Percentiles rank a stretch among this genome's conserved stretches.
These are phyloP conservation scores for Panagrolaimus sp. DNA, from an alignment of 1,140 invertebrate genomes.

Conservation along the genomic window DNA sequence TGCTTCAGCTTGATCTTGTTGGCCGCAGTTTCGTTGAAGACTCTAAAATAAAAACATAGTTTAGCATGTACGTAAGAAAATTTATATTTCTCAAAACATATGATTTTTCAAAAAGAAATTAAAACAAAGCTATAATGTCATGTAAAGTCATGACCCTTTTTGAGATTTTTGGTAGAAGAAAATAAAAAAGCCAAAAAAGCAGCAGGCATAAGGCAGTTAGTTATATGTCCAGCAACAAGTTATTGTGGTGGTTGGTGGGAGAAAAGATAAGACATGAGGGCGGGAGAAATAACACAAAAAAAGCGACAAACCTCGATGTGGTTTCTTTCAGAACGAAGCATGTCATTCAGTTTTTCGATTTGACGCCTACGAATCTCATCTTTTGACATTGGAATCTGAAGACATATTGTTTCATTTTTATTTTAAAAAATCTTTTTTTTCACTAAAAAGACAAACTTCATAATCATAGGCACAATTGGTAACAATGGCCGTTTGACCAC, in stretches of 20 bases:
- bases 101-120: too few relatives aligned
- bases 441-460: not conserved
- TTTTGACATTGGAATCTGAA: conserved; percentile 7
- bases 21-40: not conserved
- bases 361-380: conserved; percentile 5
- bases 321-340: conserved; percentile 4
- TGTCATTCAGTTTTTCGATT: conserved; percentile 10
- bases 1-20: not conserved
- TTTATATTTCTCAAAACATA: too few relatives aligned
- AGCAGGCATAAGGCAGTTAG: too few relatives aligned
- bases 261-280: conserved; percentile 8
- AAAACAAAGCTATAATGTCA: too few relatives aligned
- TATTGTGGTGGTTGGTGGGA: not conserved
- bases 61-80: too few relatives aligned
- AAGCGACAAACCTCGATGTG: conserved; percentile 6
- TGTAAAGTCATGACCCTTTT: too few relatives aligned
- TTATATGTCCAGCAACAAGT: not conserved
- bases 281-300: not conserved
- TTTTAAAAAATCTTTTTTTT: not conserved
- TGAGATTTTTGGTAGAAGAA: too few relatives aligned
- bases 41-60: not conserved
- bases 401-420: not conserved
- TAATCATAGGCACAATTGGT: conserved; percentile 10
- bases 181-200: too few relatives aligned
- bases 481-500: not conserved